Base-by-base conservation (phyloP, 2,113 vertebrate genomes). In the Colossoma macropomum region DNA sequence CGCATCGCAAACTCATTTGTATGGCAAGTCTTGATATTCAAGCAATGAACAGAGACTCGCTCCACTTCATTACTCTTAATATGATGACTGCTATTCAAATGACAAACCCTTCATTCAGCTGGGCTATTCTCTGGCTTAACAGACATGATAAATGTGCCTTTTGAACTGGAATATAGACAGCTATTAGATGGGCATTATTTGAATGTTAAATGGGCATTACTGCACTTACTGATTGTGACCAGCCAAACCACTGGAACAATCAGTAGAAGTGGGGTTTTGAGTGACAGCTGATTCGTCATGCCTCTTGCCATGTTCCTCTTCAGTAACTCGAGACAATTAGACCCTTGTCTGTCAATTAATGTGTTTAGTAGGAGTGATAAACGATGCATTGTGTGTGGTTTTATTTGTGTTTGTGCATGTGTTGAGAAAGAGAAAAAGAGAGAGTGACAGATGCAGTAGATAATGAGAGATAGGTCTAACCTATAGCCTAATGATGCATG, bases 171-270 rank as follows among this genome's bases (percentile, higher is more conserved):
- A 87, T 84, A 84, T 83, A 86, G 81, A 83, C 74, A 28, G 77
- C 78, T 84, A 80, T 82, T 84, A 79, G 82, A 79, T 81, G 48
- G 48, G 75, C 82, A 84, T 87, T 87, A 87, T 87, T 82, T 82
- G 75, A 84, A 84, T 84, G 60, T 50, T 82, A 87, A 81, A 70
- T 68, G 50, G 75, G 62, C 59, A 71, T 73, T 56, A 75, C 62
- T 68, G 25, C n/a, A 3, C 59, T 81, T 66, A 62, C 38, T 54
- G 59, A 84, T 84, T 78, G 38, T 48, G 77, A 77, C 68, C 73
- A 52, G 48, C 27, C 59, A 70, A 68, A 69, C 70, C 82, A 50
- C 82, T 84, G 38, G 52, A 77, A 86, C 85, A 81, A 50, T 84
- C 48, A 13, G 66, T 81, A 72, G 56, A 77, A 84, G 70, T 65